Conservation (phyloP, 2,888 invertebrate genomes). For the Byasa hedistus region DNA sequence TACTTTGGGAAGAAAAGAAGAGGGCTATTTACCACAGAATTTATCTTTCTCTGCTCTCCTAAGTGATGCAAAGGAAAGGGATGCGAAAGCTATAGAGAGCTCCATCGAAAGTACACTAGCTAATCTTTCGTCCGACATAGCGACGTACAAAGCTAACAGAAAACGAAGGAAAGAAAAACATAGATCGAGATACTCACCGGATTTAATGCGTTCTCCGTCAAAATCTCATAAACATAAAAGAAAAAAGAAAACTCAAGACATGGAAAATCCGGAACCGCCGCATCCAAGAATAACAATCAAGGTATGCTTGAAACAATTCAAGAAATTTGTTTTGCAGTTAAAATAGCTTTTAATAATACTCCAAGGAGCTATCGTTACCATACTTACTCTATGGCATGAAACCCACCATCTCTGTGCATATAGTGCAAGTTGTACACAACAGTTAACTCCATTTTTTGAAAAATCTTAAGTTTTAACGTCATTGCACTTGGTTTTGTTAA, state of each 20-base stretch:
- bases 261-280: constrained; percentile 75
- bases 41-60: constrained; percentile 75
- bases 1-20: constrained; percentile 51
- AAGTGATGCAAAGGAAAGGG: constrained; percentile 64
- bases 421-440: no score
- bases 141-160: constrained; percentile 82
- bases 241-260: constrained; percentile 88
- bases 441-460: no score
- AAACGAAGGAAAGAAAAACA: constrained; percentile 88
- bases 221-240: constrained; percentile 90
- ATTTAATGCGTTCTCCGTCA: constrained; percentile 81
- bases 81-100: constrained; percentile 70
- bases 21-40: constrained; percentile 59
- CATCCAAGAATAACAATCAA: constrained; percentile 91
- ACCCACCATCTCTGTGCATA: no score
- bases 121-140: constrained; percentile 72
- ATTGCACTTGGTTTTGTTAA: no score
- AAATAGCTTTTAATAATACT: no score
- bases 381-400: no score
- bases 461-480: no score
- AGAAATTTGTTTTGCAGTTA: no score
- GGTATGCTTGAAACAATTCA: constrained; percentile 54
- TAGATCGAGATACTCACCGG: constrained; percentile 85
- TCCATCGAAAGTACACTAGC: constrained; percentile 72
- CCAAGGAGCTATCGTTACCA: no score